Conservation (phyloP, 2,888 invertebrate species). For the Philereme transversata region DNA sequence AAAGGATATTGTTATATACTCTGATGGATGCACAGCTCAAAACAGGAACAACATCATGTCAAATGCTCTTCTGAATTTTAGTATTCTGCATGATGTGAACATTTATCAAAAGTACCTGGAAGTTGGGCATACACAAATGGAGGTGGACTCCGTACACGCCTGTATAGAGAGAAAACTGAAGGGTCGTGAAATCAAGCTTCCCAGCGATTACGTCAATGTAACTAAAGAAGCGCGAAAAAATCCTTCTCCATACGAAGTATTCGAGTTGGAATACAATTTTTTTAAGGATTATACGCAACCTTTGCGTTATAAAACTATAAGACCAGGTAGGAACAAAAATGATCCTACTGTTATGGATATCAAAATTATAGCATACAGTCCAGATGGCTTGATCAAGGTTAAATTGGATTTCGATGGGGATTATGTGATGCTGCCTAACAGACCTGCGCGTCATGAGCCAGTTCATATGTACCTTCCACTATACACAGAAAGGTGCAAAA, state of each 20-base stretch:
- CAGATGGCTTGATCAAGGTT: constrained; percentile 10
- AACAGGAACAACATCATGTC: constrained; percentile 13
- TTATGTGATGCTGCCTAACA: constrained; percentile 3
- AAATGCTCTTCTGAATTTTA: constrained; percentile 10
- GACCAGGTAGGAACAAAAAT: too few relatives aligned
- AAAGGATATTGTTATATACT: constrained; percentile 4
- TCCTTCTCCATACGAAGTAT: too few relatives aligned
- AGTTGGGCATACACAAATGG: constrained; percentile 20
- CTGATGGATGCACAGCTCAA: constrained; percentile 12
- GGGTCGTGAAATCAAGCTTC: constrained; percentile 9
- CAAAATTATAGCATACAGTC: constrained; percentile 6
- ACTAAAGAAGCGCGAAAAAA: too few relatives aligned
- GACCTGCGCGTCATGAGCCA: constrained; percentile 1
- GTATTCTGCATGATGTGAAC: neutral
- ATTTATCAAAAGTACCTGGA: constrained; percentile 13
- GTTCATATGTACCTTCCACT: constrained; percentile 3
- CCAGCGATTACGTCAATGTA: constrained; percentile 3
- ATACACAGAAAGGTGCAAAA: constrained; percentile 4
- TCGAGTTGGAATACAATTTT: too few relatives aligned
- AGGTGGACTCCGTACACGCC: constrained; percentile 22
- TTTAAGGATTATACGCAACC: too few relatives aligned
- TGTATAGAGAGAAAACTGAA: constrained; percentile 16
- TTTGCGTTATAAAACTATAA: too few relatives aligned
- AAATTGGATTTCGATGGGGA: constrained; percentile 9
- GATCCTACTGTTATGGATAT: neutral